Evolutionary conservation across 2,888 invertebrate species (phyloP).

Genomic region (Coecobrya sp.): DNA sequence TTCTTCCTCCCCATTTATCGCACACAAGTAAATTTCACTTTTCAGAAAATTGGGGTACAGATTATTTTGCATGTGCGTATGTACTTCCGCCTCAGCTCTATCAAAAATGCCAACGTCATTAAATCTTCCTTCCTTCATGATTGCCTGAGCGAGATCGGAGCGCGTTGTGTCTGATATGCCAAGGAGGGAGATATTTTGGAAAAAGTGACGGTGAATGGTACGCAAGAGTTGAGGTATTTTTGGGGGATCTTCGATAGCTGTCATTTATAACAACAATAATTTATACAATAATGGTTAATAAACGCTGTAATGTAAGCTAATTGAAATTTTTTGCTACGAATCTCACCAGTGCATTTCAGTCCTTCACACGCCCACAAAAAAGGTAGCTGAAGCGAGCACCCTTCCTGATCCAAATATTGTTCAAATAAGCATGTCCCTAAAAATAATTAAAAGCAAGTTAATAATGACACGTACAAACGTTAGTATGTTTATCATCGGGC

Average conservation of each 20-base stretch:
- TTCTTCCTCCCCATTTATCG: slow-evolving; percentile 80
- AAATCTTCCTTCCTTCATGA: slow-evolving; percentile 89
- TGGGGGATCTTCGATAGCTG: slow-evolving; percentile 90
- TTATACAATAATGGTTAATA: too few species aligned
- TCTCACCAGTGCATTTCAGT: slow-evolving; percentile 86
- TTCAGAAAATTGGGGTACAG: slow-evolving; percentile 97
- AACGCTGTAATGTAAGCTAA: too few species aligned
- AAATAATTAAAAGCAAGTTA: neutral
- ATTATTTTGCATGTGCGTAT: slow-evolving; percentile 94
- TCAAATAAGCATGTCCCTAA: slow-evolving; percentile 93
- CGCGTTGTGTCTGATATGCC: slow-evolving; percentile 93
- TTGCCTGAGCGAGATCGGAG: slow-evolving; percentile 92
- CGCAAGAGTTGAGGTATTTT: slow-evolving; percentile 93
- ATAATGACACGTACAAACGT: neutral
- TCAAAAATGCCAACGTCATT: slow-evolving; percentile 95
- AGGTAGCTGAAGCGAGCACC: slow-evolving; percentile 92
- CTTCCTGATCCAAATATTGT: slow-evolving; percentile 83
- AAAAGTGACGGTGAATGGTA: slow-evolving; percentile 89
- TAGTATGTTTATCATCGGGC: neutral
- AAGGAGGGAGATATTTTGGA: slow-evolving; percentile 94
- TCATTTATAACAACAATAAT: slow-evolving; percentile 6
- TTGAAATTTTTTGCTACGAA: neutral
- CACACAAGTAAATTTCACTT: slow-evolving; percentile 94
- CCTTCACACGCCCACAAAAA: slow-evolving; percentile 98
- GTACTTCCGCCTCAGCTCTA: slow-evolving; percentile 94